Evolutionary conservation across 2,113 vertebrate species (phyloP).

Genomic region (Scytalopus superciliaris): DNA sequence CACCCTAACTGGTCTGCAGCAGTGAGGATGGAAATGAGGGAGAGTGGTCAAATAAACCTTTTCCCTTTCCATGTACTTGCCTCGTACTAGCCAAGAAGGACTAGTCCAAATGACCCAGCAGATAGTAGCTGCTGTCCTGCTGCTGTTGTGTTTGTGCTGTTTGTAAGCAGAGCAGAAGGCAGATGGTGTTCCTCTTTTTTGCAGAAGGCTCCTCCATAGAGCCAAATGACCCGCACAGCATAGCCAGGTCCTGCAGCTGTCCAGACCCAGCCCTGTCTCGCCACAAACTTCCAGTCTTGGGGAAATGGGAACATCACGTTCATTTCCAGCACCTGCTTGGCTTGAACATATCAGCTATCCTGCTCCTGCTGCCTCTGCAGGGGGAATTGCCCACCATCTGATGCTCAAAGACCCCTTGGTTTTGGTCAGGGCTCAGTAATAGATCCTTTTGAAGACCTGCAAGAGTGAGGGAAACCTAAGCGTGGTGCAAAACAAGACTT

Average conservation of each 20-base stretch:
- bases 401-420: background rate
- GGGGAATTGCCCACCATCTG: background rate
- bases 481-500: background rate
- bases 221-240: background rate
- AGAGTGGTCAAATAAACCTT: background rate
- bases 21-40: background rate
- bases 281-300: background rate
- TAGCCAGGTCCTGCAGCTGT: background rate
- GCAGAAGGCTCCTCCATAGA: background rate
- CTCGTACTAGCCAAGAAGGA: background rate
- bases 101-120: background rate
- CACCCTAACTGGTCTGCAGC: background rate
- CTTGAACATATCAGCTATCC: background rate
- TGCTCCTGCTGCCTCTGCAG: background rate
- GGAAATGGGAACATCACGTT: background rate
- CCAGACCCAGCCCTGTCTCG: background rate
- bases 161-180: background rate
- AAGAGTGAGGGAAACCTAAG: background rate
- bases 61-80: background rate
- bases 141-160: background rate
- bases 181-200: background rate
- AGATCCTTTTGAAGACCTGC: background rate
- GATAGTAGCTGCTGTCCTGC: background rate
- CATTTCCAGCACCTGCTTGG: background rate
- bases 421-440: background rate